Evolutionary conservation across 2,113 vertebrate genomes (phyloP).

Genomic region (Sigmodon hispidus): DNA sequence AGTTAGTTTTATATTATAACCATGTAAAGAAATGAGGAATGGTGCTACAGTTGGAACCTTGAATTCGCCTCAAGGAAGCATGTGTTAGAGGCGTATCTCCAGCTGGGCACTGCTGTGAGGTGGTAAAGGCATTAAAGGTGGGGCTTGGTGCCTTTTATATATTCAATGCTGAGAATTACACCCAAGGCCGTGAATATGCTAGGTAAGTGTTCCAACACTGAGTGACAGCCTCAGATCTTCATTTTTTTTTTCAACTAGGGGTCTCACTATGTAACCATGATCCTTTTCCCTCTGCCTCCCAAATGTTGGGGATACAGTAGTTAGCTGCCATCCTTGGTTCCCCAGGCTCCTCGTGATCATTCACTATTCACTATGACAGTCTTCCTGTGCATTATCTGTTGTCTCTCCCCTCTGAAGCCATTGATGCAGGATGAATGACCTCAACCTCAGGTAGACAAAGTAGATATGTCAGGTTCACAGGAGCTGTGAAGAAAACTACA

Average conservation of each 20-base stretch:
- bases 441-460: neutral
- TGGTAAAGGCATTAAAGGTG: neutral
- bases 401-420: neutral
- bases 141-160: accelerated
- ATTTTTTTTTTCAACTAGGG: neutral
- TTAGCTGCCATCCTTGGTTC: neutral
- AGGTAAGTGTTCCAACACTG: neutral
- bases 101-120: neutral
- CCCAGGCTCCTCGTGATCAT: neutral
- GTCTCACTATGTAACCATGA: neutral
- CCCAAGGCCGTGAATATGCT: neutral
- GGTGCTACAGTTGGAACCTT: neutral
- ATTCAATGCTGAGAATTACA: neutral
- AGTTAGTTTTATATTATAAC: neutral
- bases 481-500: neutral
- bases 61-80: too few species aligned
- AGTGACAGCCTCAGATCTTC: neutral
- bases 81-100: neutral
- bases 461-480: neutral
- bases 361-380: neutral
- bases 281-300: neutral
- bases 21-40: neutral
- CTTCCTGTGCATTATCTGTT: neutral
- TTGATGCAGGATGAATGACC: neutral
- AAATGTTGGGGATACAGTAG: neutral